Conservation (phyloP, 1,140 invertebrate genomes). For the Plodia interpunctella region DNA sequence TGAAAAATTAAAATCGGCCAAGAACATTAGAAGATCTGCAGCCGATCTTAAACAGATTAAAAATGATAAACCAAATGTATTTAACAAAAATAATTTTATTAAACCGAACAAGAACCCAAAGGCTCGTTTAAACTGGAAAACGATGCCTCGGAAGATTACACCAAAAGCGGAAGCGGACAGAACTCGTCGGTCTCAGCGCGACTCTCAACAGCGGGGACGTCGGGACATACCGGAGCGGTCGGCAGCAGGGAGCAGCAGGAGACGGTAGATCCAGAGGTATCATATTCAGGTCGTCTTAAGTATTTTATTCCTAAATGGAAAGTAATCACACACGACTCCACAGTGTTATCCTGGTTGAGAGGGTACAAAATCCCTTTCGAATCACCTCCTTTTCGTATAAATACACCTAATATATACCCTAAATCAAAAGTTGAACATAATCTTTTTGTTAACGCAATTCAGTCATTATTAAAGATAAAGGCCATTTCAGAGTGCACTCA, state of each 20-base stretch:
- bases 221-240: not conserved
- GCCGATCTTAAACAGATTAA: conserved; percentile 13
- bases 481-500: conserved; percentile 14
- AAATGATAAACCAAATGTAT: not conserved
- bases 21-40: conserved; percentile 15
- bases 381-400: conserved; percentile 2
- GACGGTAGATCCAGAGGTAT: conserved; percentile 16
- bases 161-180: not conserved
- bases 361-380: conserved; percentile 21
- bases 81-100: no score
- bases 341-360: conserved; percentile 15
- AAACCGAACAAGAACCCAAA: not conserved
- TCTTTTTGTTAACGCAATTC: conserved; percentile 5
- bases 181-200: not conserved
- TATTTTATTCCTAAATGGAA: no score
- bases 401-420: conserved; percentile 4
- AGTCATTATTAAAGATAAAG: conserved; percentile 9
- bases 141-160: conserved; percentile 5
- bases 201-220: not conserved
- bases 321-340: conserved; percentile 6
- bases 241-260: not conserved
- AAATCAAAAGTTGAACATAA: conserved; percentile 10
- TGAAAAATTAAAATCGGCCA: conserved; percentile 12
- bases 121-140: conserved; percentile 13
- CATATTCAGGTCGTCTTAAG: conserved; percentile 7